Evolutionary conservation across 2,113 vertebrate genomes (phyloP), one percentile per base, ranked within the genome.

Genomic region (Cyanoramphus novaezelandiae): DNA sequence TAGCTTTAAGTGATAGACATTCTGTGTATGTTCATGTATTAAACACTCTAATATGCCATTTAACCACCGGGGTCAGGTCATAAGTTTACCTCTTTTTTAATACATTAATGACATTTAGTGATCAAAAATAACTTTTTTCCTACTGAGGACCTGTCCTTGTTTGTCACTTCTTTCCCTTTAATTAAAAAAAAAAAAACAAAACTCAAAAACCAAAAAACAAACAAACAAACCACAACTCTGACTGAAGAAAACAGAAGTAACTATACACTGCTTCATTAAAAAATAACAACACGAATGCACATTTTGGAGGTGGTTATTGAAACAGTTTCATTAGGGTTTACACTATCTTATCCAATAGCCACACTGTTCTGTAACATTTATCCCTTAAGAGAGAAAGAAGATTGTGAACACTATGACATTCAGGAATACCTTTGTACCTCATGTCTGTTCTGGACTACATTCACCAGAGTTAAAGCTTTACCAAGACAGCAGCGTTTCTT

Each of bases 1-100:
- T 60, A 96, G 72, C 77, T 95, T 95, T 88, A 71, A 50, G 57
- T 93, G 89, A 95, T 44, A 67, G 77, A 90, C 96, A 86, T 96
- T 87, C 82, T 85, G 29, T 53, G 50, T 44, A 67, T 80, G 35
- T 41, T 90, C 68, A 43, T 46, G 55, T 49, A 75, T 92, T 82
- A 77, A 94, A 64, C 50, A 70, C 29, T 87, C 78, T 55, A 57
- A 93, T 96, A 88, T 31, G 71, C 33, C 43, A 43, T 39, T 82
- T 86, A 84, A 81, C 41, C 57, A 68, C 41, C 41, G 41, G 27
- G 11, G 21, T 84, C 65, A 25, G 49, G 50, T 84, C 57, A 95
- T 52, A 43, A 91, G 55, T 80, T 84, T 53, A 82, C 52, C 79
- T 55, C 1, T 87, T 62, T 33, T 95, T 93, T 65, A 88, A 67